Evolutionary conservation across 2,113 vertebrate species (phyloP), one percentile per base, ranked within the genome.

Genomic region (Crotalus tigris): DNA sequence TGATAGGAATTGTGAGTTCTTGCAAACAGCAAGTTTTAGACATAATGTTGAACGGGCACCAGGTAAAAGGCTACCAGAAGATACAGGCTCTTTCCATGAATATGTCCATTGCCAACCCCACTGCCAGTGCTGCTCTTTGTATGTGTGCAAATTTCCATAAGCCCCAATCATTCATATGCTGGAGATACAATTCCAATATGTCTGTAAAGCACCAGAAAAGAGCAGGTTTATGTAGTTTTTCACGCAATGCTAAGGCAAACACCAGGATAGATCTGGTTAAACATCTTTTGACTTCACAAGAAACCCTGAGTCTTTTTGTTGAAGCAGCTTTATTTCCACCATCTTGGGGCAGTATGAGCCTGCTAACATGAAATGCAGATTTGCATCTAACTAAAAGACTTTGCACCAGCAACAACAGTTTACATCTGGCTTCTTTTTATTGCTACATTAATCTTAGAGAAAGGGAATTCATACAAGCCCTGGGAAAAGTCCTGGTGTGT

Each of bases 401-500:
- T 59, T 26, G 46, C 53, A 26, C 21, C 59, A 85, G 61, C 11
- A 75, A 69, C 8, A 2, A 11, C 64, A 0, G 0, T 58, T 94
- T 26, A 91, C 81, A 87, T 92, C 81, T 88, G 88, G 64, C 55
- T 95, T 49, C 51, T 92, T 85, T 10, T 51, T 89, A 93, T 8
- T 10, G 0, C 49, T 92, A 86, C 0, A 0, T 46, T 93, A 54
- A 93, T 95, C 0, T 0, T 2, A 0, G 92, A 91, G 46, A 26
- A n/a, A 2, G 59, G 46, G 44, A 51, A 29, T 91, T 46, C 21
- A 0, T 29, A 12, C 93, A 85, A 94, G 89, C 46, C 94, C 90
- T 1, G 93, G 88, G 61, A 91, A 92, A 96, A 93, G 90, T 21
- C 75, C 19, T 10, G 87, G 81, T 90, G 69, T 44, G 33, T 81